Percentiles rank a stretch among this genome's conserved stretches.
phyloP scores from a whole-genome alignment of 2,888 invertebrate genomes.

The Mesoligia furuncula region DNA sequence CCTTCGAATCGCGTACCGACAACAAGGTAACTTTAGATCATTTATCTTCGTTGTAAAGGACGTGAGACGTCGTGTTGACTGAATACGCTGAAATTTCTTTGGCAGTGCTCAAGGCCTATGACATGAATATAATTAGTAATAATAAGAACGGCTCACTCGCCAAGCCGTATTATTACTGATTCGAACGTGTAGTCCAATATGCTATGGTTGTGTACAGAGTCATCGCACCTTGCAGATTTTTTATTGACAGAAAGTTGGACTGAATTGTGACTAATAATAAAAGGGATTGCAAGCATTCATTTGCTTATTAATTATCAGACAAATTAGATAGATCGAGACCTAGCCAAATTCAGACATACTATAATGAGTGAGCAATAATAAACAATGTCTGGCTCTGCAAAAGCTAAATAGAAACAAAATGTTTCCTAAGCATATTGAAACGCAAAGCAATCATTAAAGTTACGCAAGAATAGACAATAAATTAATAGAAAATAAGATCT shows the following conservation, averaged over 20 bases:
- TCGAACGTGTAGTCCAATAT: conserved; percentile 39
- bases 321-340: conserved; percentile 3
- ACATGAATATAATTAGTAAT: conserved; percentile 61
- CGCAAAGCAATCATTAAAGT: conserved; percentile 1
- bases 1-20: conserved; percentile 61
- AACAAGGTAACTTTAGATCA: conserved; percentile 67
- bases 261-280: conserved; percentile 26
- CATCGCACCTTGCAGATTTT: conserved; percentile 22
- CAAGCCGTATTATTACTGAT: conserved; percentile 53
- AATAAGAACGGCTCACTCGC: conserved; percentile 53
- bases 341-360: conserved; percentile 16
- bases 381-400: background rate
- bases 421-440: background rate
- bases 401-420: conserved; percentile 8
- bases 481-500: conserved; percentile 16
- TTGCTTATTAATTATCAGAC: conserved; percentile 14
- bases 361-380: background rate
- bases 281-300: conserved; percentile 5
- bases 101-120: conserved; percentile 68
- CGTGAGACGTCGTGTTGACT: conserved; percentile 61
- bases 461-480: conserved; percentile 14
- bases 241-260: conserved; percentile 22
- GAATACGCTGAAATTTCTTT: conserved; percentile 69
- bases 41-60: conserved; percentile 68
- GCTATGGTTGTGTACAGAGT: conserved; percentile 28